Conservation (phyloP, 2,888 invertebrate species). For the Tenthredo scrophulariae region DNA sequence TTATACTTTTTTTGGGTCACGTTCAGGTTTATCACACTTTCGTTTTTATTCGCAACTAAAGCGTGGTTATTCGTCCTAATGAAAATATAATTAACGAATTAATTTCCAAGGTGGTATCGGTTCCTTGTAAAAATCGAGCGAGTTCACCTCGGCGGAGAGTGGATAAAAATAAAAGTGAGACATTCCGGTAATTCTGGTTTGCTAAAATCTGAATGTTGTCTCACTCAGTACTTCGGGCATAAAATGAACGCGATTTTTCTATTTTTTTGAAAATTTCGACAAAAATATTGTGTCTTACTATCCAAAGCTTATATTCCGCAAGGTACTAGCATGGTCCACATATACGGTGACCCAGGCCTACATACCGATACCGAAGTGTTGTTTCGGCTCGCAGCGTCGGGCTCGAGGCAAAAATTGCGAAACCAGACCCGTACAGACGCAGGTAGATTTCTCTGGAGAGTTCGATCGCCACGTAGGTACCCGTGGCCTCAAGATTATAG, state of each 20-base stretch:
- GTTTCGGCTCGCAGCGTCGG: background rate
- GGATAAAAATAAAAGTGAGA: background rate
- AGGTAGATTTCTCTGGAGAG: constrained; percentile 24
- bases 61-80: background rate
- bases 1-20: background rate
- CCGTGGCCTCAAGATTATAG: constrained; percentile 20
- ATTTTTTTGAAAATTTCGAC: background rate
- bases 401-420: constrained; percentile 24
- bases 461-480: constrained; percentile 24
- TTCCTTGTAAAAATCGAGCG: background rate
- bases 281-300: background rate
- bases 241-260: background rate
- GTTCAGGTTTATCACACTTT: background rate
- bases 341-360: constrained; percentile 67
- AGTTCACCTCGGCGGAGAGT: background rate
- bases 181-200: background rate
- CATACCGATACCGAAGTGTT: constrained; percentile 59
- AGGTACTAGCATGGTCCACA: constrained; percentile 46
- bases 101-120: background rate
- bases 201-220: background rate
- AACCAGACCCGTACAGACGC: background rate
- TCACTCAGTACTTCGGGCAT: background rate
- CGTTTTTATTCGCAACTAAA: background rate
- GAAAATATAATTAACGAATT: background rate
- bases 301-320: background rate